Evolutionary conservation across 2,888 invertebrate species (phyloP).

Genomic region (Thera britannica): DNA sequence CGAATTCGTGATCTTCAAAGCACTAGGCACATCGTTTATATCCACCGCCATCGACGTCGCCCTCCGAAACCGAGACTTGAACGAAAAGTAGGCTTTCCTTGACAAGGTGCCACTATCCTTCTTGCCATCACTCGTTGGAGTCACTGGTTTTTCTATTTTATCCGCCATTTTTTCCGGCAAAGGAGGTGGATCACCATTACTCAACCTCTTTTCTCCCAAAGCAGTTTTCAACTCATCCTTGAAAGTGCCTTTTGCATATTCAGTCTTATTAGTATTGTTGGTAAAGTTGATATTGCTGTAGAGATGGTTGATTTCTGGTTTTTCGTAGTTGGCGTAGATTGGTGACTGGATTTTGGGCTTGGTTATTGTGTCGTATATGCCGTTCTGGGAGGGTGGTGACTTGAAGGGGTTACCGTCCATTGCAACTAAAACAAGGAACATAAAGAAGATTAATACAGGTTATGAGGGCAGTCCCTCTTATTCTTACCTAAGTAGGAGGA

Average conservation of each 20-base stretch:
- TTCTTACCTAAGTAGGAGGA: no score
- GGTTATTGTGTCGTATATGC: constrained; percentile 60
- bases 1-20: constrained; percentile 86
- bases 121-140: constrained; percentile 70
- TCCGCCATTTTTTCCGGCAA: constrained; percentile 64
- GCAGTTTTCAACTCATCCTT: constrained; percentile 77
- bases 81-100: constrained; percentile 80
- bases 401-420: constrained; percentile 78
- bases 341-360: constrained; percentile 52
- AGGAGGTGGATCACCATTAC: constrained; percentile 69
- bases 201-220: constrained; percentile 65
- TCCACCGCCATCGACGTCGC: constrained; percentile 85
- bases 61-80: constrained; percentile 87
- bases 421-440: constrained; percentile 62
- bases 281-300: constrained; percentile 71
- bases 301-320: constrained; percentile 56
- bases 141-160: constrained; percentile 63
- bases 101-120: constrained; percentile 75
- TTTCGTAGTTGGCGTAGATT: constrained; percentile 73
- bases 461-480: no score
- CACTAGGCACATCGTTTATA: constrained; percentile 81
- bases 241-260: constrained; percentile 63
- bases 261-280: constrained; percentile 70
- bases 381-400: constrained; percentile 55
- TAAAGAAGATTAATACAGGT: no score